phyloP scores from a whole-genome alignment of 2,888 invertebrate genomes.

The Stegophylla sp. region DNA sequence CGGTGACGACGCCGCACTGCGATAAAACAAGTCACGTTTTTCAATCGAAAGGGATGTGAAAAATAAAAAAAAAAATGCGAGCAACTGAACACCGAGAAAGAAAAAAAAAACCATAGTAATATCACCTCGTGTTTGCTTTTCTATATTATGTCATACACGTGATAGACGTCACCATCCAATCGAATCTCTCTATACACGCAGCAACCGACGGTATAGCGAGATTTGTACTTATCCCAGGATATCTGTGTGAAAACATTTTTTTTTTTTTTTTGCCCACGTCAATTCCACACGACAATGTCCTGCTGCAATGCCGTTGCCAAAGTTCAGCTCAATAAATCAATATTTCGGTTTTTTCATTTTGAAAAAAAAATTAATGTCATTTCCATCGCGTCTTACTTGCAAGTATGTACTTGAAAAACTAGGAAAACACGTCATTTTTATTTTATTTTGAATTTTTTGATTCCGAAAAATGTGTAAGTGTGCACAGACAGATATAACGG shows the following conservation, averaged over 20 bases:
- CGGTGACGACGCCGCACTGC: constrained; percentile 45
- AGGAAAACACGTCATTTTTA: too few relatives aligned
- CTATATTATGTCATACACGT: constrained; percentile 23
- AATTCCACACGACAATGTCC: too few relatives aligned
- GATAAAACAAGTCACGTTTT: constrained; percentile 57
- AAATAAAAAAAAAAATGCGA: constrained; percentile 29
- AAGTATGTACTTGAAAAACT: too few relatives aligned
- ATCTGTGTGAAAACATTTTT: not conserved
- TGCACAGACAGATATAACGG: not conserved
- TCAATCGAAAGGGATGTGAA: constrained; percentile 49
- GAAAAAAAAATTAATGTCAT: too few relatives aligned
- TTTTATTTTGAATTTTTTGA: too few relatives aligned
- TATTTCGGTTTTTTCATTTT: too few relatives aligned
- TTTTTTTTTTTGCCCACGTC: not conserved
- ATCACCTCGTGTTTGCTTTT: constrained; percentile 45
- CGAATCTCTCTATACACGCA: not conserved
- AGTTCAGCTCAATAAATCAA: too few relatives aligned
- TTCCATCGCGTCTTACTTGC: too few relatives aligned
- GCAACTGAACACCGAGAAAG: not conserved
- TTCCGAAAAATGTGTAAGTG: too few relatives aligned
- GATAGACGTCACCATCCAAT: not conserved
- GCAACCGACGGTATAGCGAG: not conserved
- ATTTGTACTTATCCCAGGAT: not conserved
- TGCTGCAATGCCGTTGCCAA: too few relatives aligned
- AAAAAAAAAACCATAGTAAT: constrained; percentile 28